Evolutionary conservation across 2,113 vertebrate species (phyloP).

Genomic region (Turdus rufiventris): DNA sequence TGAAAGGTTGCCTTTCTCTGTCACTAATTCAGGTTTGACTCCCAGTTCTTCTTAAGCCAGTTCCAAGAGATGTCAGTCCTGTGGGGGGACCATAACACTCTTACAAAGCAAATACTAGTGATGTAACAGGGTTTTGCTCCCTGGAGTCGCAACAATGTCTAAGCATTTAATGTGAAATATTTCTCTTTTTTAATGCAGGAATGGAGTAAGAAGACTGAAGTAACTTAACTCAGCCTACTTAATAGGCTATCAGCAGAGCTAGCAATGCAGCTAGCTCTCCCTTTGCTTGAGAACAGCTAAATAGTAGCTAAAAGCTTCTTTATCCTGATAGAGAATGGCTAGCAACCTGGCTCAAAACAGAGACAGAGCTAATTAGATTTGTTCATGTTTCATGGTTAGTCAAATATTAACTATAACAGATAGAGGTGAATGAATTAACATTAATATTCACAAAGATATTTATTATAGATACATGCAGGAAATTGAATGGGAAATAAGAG

Average conservation of each 20-base stretch:
- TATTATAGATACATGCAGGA: not conserved
- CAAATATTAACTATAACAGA: not conserved
- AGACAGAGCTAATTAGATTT: not conserved
- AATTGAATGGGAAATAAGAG: not conserved
- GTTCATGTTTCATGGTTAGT: not conserved
- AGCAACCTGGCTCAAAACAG: not conserved
- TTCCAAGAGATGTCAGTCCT: not conserved
- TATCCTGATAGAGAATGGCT: not conserved
- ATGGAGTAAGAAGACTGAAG: not conserved
- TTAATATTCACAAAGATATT: not conserved
- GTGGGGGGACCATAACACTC: fast-evolving
- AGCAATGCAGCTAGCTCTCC: not conserved
- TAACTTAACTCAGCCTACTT: not conserved
- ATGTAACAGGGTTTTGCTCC: not conserved
- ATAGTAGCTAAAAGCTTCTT: not conserved
- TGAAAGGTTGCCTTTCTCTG: not conserved
- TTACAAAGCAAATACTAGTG: not conserved
- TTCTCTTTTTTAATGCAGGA: not conserved
- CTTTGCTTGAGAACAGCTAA: not conserved
- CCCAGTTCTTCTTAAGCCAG: not conserved
- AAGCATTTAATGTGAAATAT: not conserved
- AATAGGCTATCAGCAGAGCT: not conserved
- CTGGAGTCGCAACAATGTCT: not conserved
- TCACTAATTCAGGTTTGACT: not conserved
- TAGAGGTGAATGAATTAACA: not conserved